Percentiles rank a stretch among this genome's conserved stretches.
phyloP scores from a whole-genome alignment of 1,140 invertebrate genomes.

The Drosophila santomea region DNA sequence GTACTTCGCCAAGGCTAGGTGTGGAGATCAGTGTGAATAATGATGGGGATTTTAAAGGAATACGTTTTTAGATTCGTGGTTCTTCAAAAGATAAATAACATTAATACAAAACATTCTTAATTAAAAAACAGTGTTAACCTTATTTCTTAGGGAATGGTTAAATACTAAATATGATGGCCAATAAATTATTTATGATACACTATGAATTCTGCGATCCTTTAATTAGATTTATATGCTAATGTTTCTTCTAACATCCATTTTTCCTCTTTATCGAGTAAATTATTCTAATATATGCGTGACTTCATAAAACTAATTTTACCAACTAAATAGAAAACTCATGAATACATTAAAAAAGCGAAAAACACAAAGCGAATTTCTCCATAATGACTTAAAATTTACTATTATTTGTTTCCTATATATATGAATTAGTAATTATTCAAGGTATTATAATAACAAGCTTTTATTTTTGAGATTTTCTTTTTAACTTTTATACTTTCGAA shows the following conservation, averaged over 20 bases:
- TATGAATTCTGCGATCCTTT: not conserved
- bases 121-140: no score
- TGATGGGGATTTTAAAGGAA: not conserved
- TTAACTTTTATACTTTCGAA: not conserved
- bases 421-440: not conserved
- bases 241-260: not conserved
- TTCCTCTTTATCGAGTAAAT: not conserved
- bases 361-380: not conserved
- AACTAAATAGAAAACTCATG: not conserved
- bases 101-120: no score
- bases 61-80: no score
- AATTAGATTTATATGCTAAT: not conserved
- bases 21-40: constrained; percentile 8
- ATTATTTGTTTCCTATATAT: not conserved
- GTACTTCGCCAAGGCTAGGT: constrained; percentile 20
- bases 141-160: no score
- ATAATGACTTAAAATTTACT: not conserved
- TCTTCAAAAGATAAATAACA: no score
- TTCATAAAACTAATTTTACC: not conserved
- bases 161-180: no score
- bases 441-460: not conserved
- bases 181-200: not conserved
- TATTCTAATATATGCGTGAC: not conserved
- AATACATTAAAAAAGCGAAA: not conserved
- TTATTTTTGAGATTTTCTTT: not conserved